Base-by-base conservation (phyloP, 2,888 invertebrate genomes). In the Flexamia atlantica region DNA sequence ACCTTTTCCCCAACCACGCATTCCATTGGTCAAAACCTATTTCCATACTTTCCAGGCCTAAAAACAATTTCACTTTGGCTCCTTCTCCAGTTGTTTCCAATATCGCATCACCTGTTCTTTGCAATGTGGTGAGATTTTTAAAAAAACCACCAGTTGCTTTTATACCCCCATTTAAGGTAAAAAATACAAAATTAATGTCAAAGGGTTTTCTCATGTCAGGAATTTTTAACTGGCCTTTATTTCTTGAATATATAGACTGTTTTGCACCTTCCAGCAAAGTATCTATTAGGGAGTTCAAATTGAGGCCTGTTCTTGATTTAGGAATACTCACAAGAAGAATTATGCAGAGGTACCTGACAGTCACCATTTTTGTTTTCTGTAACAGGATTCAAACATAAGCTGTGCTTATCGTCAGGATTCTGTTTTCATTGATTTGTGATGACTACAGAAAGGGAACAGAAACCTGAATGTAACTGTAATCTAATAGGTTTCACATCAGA, bases 91-190 rank as follows among this genome's bases (percentile, higher is more conserved):
- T 23, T 9, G 28, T 1, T 5, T 36, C 28, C 46, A 76, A 46
- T 17, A 14, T 14, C 10, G 46, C 46, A 1, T 76, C 46, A 9
- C 74, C 74, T 23, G 46, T 76, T 23, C 74, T 76, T 4, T 50
- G 74, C n/a, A 76, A 46, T 36, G 74, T 76, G 36, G 74, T 17
- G 23, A 76, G 46, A n/a, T 76, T 46, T 25, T 46, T 42, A 28
- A 76, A 76, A 76, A 76, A 3, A 0, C 74, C 74, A 4, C 23
- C 46, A 9, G 74, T 76, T 2, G 74, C 74, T 40, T 76, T 76
- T 23, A 76, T 46, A 14, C 46, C 46, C 28, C 74, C 74, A 36
- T 20, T 20, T 10, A 40, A 7, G 2, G 4, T 32, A 20, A 70
- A 17, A 70, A 40, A 40, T 2, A 1, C 20, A 12, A 70, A 5